Conservation (phyloP, 2,888 invertebrate genomes). For the Lysandra bellargus region DNA sequence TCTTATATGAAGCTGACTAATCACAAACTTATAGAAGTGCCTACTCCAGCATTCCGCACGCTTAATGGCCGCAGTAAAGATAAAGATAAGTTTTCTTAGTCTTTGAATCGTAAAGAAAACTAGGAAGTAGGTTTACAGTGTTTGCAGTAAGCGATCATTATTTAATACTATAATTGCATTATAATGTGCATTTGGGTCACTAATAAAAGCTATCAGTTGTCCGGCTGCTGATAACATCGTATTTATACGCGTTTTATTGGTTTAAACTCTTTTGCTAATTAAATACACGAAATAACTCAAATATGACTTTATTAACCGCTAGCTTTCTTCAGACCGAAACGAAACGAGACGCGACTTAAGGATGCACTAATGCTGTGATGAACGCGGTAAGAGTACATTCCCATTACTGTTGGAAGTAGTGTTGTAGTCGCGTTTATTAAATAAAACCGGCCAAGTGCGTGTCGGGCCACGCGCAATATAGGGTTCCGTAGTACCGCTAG, state of each 20-base stretch:
- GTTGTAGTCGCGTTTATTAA: too few species aligned
- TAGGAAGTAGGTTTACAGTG: conserved; percentile 24
- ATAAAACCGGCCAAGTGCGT: too few species aligned
- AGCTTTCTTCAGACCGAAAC: too few species aligned
- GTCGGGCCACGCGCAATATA: too few species aligned
- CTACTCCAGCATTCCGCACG: not conserved
- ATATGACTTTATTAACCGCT: not conserved
- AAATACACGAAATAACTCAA: not conserved
- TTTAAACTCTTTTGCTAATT: not conserved
- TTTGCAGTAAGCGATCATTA: not conserved
- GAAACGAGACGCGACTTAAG: too few species aligned
- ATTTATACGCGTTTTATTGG: not conserved
- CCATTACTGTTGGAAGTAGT: too few species aligned
- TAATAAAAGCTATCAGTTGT: conserved; percentile 43
- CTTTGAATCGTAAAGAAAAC: conserved; percentile 19
- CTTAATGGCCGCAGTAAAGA: conserved; percentile 1
- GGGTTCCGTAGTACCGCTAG: too few species aligned
- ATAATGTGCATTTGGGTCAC: conserved; percentile 41
- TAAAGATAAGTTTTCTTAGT: conserved; percentile 24
- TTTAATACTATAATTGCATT: conserved; percentile 37
- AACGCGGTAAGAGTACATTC: too few species aligned
- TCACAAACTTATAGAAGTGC: not conserved
- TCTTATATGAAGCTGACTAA: not conserved
- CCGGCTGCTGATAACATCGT: conserved; percentile 39
- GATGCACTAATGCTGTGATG: too few species aligned